Evolutionary conservation across 1,140 invertebrate genomes (phyloP), one percentile per base, ranked within the genome.

Genomic region (Manduca sexta): DNA sequence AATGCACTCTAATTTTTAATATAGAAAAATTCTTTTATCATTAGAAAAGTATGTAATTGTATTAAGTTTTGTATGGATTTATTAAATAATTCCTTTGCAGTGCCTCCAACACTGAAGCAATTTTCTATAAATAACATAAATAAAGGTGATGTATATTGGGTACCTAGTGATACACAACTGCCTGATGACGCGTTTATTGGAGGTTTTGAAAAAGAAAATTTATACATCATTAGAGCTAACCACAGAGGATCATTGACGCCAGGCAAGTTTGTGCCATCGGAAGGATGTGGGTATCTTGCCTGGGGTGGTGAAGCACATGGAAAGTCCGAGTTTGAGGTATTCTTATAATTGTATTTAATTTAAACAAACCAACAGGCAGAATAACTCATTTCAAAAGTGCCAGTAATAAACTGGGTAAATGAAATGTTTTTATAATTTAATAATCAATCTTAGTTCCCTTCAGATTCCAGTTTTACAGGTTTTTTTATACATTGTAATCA

Each of bases 291-390:
- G 53, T 95, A 93, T 63, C 72, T 95, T 1, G 66, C 93, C 13
- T 95, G 92, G 91, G 93, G 93, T 15, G 93, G 93, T 30, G 74
- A 67, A 3, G 92, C 93, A 61, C 91, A 93, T 66, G 87, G 86
- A 17, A 91, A 92, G 61, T 54, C 64, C 14, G 87, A 92, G 14
- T 95, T 94, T 74, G 90, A 95, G 85, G 90, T 91, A 65, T 55
- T 30, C 2, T 34, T n/a, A 16, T 17, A 5, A 17, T 34, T 40
- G 11, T 35, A 35, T 35, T 35, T 5, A n/a, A n/a, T n/a, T n/a
- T n/a, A n/a, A n/a, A n/a, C n/a, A n/a, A n/a, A n/a, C n/a, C n/a
- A n/a, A n/a, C n/a, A n/a, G n/a, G n/a, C n/a, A n/a, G n/a, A n/a
- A n/a, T n/a, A n/a, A n/a, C n/a, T n/a, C n/a, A n/a, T n/a, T n/a